A percentile compares a stretch with the other conserved stretches of the same genome.
Conservation (phyloP, 2,113 vertebrate species). For the Gallinago undulata region DNA sequence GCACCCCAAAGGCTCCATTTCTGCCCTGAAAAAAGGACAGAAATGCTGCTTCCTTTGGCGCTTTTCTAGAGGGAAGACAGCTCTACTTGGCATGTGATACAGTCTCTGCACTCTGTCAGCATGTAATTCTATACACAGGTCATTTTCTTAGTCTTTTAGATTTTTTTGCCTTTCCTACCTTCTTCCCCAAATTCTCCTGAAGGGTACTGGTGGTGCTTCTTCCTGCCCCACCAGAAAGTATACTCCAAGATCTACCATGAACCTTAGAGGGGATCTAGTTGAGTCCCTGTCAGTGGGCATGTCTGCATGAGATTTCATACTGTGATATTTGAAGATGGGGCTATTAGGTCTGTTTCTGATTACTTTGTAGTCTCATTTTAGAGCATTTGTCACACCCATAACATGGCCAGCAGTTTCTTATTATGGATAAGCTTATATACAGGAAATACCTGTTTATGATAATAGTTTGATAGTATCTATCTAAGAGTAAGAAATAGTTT, state of each 20-base stretch:
- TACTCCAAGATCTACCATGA: neutral
- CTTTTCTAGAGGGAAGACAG: neutral
- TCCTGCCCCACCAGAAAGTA: neutral
- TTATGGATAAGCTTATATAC: neutral
- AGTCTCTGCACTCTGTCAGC: neutral
- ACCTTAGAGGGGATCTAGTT: neutral
- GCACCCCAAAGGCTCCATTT: neutral
- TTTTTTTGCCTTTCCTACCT: neutral
- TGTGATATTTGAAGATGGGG: neutral
- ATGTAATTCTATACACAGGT: neutral
- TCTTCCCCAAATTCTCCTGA: neutral
- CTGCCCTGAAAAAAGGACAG: neutral
- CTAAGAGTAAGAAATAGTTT: neutral
- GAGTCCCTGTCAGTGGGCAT: neutral
- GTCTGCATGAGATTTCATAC: neutral
- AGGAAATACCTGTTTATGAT: constrained; percentile 48
- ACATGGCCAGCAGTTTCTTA: neutral
- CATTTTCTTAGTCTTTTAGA: neutral
- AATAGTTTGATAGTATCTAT: constrained; percentile 31
- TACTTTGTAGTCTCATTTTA: constrained; percentile 1
- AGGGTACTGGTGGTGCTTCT: neutral
- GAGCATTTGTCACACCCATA: neutral
- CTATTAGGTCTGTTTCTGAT: constrained; percentile 4
- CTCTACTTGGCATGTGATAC: neutral
- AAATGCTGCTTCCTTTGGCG: neutral